phyloP scores from a whole-genome alignment of 2,888 invertebrate species.

The Meteorus cinctellus region DNA sequence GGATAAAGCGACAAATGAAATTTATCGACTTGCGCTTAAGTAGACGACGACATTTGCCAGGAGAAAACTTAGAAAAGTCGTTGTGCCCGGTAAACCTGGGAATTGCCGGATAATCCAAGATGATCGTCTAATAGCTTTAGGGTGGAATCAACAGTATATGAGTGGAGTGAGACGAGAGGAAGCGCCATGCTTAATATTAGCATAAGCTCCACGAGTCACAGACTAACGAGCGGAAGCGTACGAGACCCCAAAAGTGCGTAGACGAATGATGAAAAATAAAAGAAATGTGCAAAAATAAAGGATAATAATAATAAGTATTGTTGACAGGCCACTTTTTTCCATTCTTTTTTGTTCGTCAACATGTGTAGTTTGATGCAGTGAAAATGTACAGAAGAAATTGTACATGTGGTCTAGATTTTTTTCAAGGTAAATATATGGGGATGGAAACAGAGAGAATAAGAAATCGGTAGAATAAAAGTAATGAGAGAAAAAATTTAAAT shows the following conservation, averaged over 20 bases:
- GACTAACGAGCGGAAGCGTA: slow-evolving; percentile 53
- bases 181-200: slow-evolving; percentile 69
- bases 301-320: slow-evolving; percentile 51
- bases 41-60: slow-evolving; percentile 20
- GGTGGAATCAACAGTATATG: slow-evolving; percentile 69
- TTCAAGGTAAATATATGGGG: not conserved
- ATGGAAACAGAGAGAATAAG: slow-evolving; percentile 21
- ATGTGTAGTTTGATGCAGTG: not conserved
- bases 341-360: not conserved
- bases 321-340: slow-evolving; percentile 57
- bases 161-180: slow-evolving; percentile 68
- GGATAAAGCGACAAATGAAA: slow-evolving; percentile 19
- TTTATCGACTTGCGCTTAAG: slow-evolving; percentile 12
- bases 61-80: slow-evolving; percentile 71
- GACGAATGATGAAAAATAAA: slow-evolving; percentile 56
- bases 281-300: slow-evolving; percentile 30
- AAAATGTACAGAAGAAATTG: not conserved
- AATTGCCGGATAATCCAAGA: slow-evolving; percentile 72
- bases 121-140: slow-evolving; percentile 73
- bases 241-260: slow-evolving; percentile 69
- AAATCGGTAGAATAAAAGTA: slow-evolving; percentile 10
- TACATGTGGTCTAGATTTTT: not conserved
- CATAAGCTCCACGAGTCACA: slow-evolving; percentile 68
- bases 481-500: slow-evolving; percentile 34
- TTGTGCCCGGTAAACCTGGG: slow-evolving; percentile 63